These are phyloP conservation scores for Gadus macrocephalus DNA, from an alignment of 2,113 vertebrate species.

Conservation along the genomic window DNA sequence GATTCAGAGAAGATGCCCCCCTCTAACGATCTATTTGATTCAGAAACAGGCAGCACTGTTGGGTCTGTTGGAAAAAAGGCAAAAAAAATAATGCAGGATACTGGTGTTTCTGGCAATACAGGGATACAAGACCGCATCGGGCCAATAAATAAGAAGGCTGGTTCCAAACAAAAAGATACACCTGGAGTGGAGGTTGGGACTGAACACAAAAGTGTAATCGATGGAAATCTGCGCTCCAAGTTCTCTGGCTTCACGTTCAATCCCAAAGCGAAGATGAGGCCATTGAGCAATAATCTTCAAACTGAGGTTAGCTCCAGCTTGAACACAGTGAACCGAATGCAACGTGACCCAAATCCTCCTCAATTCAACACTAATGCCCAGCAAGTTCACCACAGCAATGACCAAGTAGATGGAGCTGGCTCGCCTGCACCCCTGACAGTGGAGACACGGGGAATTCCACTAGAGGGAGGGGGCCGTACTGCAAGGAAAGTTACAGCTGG, in stretches of 20 bases:
- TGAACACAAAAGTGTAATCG: background rate
- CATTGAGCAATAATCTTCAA: background rate
- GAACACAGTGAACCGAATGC: background rate
- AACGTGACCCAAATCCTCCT: background rate
- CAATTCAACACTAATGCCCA: background rate
- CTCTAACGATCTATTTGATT: background rate
- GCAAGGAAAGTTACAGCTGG: background rate
- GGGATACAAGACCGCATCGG: background rate
- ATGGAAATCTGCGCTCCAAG: conserved; percentile 28
- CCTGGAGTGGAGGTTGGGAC: background rate
- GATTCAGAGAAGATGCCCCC: conserved; percentile 4
- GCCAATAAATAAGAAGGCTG: background rate
- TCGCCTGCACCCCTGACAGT: background rate
- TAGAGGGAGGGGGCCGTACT: too few relatives aligned
- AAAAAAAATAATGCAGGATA: background rate
- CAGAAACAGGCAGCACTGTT: conserved; percentile 30
- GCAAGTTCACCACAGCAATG: background rate
- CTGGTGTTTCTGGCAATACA: background rate
- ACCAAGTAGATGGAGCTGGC: background rate
- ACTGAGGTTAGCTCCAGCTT: background rate
- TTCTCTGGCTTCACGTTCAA: conserved; percentile 63
- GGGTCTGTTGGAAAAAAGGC: conserved; percentile 14
- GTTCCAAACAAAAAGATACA: background rate
- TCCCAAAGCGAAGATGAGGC: conserved; percentile 43
- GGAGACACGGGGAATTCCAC: too few relatives aligned